Base-by-base conservation (phyloP, 2,113 vertebrate genomes). In the Numida meleagris region DNA sequence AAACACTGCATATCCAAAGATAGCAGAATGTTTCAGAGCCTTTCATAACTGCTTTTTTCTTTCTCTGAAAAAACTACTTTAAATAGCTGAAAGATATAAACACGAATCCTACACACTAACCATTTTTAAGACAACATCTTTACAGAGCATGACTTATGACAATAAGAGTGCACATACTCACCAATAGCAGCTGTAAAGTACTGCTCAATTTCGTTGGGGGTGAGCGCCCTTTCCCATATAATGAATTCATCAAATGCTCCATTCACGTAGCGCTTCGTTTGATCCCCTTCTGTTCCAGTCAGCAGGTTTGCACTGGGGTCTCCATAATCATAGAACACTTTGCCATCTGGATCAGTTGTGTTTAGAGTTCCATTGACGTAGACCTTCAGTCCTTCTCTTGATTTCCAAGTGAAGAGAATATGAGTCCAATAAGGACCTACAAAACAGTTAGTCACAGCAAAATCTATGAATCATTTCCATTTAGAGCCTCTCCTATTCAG, bases 371-470 rank as follows among this genome's bases (percentile, higher is more conserved):
- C 99, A 0, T 99, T 99, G 73, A 99, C 97, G 0, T 99, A 99
- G 57, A 99, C 98, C 62, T 98, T 99, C 70, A 99, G 97, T 1
- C 99, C 99, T 5, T 98, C 98, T 27, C 55, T 91, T 36, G 97
- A 97, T 10, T 98, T 98, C 99, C 99, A 99, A 0, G 99, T 99
- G 85, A 99, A 99, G 38, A 99, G 98, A 57, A 99, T 93, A 4
- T 99, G 98, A 4, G 99, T 99, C 99, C 99, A 99, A 71, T 97
- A 98, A 45, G 98, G 98, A 14, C 98, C 99, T 99, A 89, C 34
- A 43, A 51, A 25, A 73, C n/a, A 61, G 71, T 5, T 17, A 67
- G 42, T 27, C 75, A 42, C 59, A 13, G 79, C 18, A 68, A 36
- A 75, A n/a, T 4, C 42, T 70, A 19, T 45, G 5, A 58, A 38